Evolutionary conservation across 2,113 vertebrate genomes (phyloP).

Genomic region (Diphyllodes magnificus): DNA sequence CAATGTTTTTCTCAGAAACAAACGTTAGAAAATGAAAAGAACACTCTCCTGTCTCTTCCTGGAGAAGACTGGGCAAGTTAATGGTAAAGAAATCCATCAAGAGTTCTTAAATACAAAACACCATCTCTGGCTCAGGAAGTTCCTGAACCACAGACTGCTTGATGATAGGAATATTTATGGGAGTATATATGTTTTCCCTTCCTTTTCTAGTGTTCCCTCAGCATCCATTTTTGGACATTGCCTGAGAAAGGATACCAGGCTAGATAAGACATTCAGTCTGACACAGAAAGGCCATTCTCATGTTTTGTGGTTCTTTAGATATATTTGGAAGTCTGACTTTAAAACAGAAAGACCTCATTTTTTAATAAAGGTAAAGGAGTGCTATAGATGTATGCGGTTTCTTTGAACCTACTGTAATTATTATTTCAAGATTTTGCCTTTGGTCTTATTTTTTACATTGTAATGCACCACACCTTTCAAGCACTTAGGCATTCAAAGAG

Average conservation of each 20-base stretch:
- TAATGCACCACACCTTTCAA: background rate
- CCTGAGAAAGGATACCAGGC: background rate
- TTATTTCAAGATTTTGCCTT: constrained; percentile 32
- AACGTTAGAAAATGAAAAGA: background rate
- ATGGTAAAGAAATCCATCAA: background rate
- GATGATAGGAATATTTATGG: background rate
- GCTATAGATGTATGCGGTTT: background rate
- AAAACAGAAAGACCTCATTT: background rate
- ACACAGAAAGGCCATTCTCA: background rate
- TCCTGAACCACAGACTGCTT: background rate
- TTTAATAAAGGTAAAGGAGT: constrained; percentile 6
- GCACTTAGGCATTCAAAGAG: constrained; percentile 5
- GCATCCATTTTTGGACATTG: background rate
- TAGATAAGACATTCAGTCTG: background rate
- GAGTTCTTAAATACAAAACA: background rate
- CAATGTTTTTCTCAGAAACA: background rate
- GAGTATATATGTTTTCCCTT: background rate
- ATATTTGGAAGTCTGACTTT: background rate
- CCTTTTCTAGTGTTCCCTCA: background rate
- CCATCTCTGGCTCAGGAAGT: background rate
- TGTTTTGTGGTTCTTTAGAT: background rate
- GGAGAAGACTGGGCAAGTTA: background rate
- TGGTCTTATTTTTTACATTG: constrained; percentile 15
- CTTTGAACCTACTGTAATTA: constrained; percentile 37
- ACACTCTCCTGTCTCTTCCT: background rate